Percentiles rank a stretch among this genome's conserved stretches.
Evolutionary conservation across 1,140 invertebrate genomes (phyloP).

Genomic region (Meteorus sp.): DNA sequence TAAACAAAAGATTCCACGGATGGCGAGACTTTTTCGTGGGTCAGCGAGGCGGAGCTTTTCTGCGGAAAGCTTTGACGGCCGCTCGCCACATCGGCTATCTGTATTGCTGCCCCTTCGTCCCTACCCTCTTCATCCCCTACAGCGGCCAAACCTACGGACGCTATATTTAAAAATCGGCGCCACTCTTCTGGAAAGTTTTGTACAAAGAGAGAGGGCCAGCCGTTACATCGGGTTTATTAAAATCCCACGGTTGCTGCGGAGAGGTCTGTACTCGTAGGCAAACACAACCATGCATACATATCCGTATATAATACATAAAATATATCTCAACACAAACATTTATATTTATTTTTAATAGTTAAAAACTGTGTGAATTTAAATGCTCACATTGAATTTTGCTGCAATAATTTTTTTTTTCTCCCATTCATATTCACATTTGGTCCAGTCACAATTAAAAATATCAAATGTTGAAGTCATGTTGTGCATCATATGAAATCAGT

Average conservation of each 20-base stretch:
- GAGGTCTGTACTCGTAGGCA: background rate
- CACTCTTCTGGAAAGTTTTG: conserved; percentile 57
- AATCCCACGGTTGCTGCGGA: conserved; percentile 41
- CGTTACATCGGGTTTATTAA: conserved; percentile 59
- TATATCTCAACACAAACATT: no score
- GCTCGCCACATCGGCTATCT: no score
- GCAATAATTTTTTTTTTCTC: no score
- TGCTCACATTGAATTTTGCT: no score
- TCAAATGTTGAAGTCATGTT: no score
- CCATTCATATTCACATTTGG: no score
- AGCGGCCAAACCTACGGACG: conserved; percentile 49
- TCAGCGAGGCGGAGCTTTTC: conserved; percentile 56
- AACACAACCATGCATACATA: background rate
- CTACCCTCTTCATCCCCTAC: conserved; percentile 33
- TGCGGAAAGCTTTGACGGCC: conserved; percentile 54
- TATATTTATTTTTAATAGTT: no score
- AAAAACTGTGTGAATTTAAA: no score
- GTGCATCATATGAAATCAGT: no score
- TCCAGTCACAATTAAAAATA: no score
- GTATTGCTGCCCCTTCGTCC: conserved; percentile 30
- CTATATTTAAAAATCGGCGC: conserved; percentile 61
- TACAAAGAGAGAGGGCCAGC: conserved; percentile 56
- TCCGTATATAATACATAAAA: background rate
- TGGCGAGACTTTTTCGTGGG: conserved; percentile 59
- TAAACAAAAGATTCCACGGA: conserved; percentile 62